phyloP scores from a whole-genome alignment of 2,113 vertebrate species.

The Leptocoma aspasia region DNA sequence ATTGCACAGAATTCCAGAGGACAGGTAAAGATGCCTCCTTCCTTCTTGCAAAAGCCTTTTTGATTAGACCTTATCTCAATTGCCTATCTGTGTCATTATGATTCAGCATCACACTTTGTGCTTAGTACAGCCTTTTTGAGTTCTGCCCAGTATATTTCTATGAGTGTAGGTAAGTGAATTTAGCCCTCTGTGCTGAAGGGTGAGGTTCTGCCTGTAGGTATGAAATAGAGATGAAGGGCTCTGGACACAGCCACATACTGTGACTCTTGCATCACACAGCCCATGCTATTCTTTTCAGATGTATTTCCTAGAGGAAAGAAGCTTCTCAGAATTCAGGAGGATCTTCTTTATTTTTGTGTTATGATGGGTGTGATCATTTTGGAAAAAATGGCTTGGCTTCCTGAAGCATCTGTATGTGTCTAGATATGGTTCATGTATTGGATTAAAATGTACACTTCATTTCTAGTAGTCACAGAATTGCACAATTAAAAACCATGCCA shows the following conservation, averaged over 20 bases:
- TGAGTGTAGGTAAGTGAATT: too few relatives aligned
- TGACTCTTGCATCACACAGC: not conserved
- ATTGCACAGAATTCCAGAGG: not conserved
- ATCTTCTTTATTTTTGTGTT: not conserved
- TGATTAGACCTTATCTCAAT: not conserved
- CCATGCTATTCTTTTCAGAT: not conserved
- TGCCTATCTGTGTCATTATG: not conserved
- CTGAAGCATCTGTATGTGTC: not conserved
- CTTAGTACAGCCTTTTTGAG: not conserved
- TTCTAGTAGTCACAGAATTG: not conserved
- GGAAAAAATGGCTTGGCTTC: not conserved
- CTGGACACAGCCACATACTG: not conserved
- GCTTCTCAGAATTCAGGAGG: not conserved
- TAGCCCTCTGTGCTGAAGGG: not conserved
- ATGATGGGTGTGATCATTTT: not conserved
- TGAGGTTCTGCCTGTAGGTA: not conserved
- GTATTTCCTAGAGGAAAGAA: not conserved
- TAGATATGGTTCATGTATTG: not conserved
- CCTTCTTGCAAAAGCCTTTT: not conserved
- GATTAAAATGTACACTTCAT: constrained; percentile 4
- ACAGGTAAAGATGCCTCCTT: not conserved
- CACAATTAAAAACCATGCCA: not conserved
- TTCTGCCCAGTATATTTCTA: fast-evolving
- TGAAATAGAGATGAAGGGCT: not conserved
- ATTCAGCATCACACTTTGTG: not conserved